A percentile compares a stretch with the other conserved stretches of the same genome.
Conservation (phyloP, 2,888 invertebrate species). For the Ypsolopha sequella region DNA sequence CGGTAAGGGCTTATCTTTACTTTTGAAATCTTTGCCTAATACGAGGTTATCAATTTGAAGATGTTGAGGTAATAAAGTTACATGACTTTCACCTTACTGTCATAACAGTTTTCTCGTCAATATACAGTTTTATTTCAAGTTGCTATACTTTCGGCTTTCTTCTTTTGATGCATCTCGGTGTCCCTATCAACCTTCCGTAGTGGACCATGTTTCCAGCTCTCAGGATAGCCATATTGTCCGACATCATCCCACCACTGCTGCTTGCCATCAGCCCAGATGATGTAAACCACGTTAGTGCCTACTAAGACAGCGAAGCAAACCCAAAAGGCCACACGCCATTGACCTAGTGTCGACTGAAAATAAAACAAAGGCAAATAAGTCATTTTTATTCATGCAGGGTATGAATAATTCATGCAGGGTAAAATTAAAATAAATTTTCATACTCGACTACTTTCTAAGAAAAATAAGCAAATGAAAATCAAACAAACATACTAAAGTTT, state of each 20-base stretch:
- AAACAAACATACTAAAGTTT: no score
- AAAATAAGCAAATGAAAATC: no score
- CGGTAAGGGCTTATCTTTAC: no score
- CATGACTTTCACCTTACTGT: no score
- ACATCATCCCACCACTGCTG: conserved; percentile 81
- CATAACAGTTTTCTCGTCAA: no score
- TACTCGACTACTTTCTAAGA: no score
- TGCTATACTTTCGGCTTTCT: conserved; percentile 34
- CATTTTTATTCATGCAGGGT: no score
- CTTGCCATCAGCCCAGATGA: conserved; percentile 77
- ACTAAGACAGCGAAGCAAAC: conserved; percentile 76
- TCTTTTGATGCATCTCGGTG: conserved; percentile 41
- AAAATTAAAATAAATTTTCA: no score
- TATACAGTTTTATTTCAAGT: neutral
- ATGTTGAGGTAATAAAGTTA: no score
- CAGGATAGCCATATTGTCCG: conserved; percentile 57
- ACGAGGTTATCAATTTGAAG: no score
- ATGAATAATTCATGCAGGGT: no score
- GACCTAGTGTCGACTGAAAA: conserved; percentile 68
- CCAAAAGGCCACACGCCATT: conserved; percentile 83
- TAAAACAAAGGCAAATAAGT: conserved; percentile 5
- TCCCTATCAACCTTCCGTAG: conserved; percentile 27
- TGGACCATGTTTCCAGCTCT: conserved; percentile 50
- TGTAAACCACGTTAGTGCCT: conserved; percentile 74
- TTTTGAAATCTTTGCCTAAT: no score